Evolutionary conservation across 2,888 invertebrate genomes (phyloP).

Genomic region (Calliphora vomitoria): DNA sequence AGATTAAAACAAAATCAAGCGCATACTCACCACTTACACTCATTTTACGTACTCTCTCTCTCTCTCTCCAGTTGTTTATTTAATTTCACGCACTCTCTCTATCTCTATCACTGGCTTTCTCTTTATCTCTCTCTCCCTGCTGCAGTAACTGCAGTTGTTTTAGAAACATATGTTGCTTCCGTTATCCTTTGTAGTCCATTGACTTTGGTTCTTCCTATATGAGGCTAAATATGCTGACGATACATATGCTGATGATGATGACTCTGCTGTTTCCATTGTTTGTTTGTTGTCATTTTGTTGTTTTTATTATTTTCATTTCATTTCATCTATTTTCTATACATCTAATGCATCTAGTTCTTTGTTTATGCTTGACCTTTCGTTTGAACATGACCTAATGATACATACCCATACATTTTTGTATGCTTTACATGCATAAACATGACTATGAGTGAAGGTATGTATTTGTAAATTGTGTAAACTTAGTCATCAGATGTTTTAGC

Average conservation of each 20-base stretch:
- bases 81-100: no score
- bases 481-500: conserved; percentile 50
- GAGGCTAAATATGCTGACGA: conserved; percentile 15
- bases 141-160: conserved; percentile 51
- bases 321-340: background rate
- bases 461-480: background rate
- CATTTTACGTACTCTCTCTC: background rate
- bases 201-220: conserved; percentile 55
- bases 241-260: conserved; percentile 10
- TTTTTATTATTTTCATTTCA: background rate
- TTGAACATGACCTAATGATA: conserved; percentile 64
- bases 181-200: conserved; percentile 69
- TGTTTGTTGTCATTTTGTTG: conserved; percentile 5
- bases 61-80: background rate
- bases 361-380: conserved; percentile 65
- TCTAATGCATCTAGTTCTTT: conserved; percentile 46
- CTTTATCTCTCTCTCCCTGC: conserved; percentile 27
- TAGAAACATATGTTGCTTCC: conserved; percentile 64
- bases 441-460: background rate
- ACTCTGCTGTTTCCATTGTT: background rate
- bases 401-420: background rate
- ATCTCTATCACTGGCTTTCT: no score
- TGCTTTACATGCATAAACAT: background rate
- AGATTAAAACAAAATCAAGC: background rate
- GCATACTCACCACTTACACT: conserved; percentile 64